These are phyloP conservation scores for Xanthorhoe designata DNA, from an alignment of 2,888 invertebrate genomes.

Conservation along the genomic window DNA sequence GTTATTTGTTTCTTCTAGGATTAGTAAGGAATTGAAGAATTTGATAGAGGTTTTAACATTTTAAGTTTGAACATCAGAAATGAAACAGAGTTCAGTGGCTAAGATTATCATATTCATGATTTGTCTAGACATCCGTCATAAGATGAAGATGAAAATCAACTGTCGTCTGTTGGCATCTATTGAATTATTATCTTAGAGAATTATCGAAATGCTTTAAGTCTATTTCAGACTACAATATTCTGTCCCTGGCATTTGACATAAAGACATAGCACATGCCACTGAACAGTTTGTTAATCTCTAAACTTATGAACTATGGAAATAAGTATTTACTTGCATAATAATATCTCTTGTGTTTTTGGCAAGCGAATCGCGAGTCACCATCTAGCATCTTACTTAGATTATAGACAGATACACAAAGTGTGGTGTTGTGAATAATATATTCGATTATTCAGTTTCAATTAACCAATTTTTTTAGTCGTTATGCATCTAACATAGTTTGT, in stretches of 20 bases:
- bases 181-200: conserved; percentile 1
- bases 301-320: conserved; percentile 6
- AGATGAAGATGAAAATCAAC: conserved; percentile 1
- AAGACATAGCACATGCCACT: not conserved
- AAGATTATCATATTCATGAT: conserved; percentile 1
- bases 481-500: not conserved
- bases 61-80: not conserved
- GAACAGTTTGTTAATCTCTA: conserved; percentile 5
- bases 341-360: not conserved
- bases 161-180: not conserved
- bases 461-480: not conserved
- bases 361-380: not conserved
- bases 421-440: not conserved
- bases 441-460: not conserved
- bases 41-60: no score
- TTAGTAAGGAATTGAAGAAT: no score
- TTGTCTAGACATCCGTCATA: not conserved
- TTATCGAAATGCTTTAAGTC: not conserved
- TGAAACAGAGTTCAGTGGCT: not conserved
- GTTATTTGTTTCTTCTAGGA: no score
- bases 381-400: conserved; percentile 2
- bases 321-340: conserved; percentile 5
- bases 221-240: not conserved
- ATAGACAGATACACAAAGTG: not conserved
- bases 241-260: conserved; percentile 1